phyloP scores from a whole-genome alignment of 2,113 vertebrate genomes.

The Pelecanoides urinatrix region DNA sequence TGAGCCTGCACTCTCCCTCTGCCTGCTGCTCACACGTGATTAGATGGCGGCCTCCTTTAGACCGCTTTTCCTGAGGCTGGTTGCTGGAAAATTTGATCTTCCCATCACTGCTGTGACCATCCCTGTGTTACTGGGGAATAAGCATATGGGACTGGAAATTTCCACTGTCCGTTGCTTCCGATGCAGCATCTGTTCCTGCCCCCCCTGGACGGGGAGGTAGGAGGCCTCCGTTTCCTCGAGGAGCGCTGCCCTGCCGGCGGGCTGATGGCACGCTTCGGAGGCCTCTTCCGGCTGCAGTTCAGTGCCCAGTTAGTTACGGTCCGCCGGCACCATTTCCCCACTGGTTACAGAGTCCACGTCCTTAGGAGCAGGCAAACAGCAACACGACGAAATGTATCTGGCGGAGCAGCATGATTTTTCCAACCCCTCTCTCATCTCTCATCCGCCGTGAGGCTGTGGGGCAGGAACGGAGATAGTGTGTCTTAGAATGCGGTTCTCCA shows the following conservation, averaged over 20 bases:
- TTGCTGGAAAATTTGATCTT: neutral
- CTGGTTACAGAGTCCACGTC: neutral
- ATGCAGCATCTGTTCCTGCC: neutral
- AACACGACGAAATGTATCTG: accelerated
- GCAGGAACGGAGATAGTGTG: neutral
- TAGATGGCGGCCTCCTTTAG: neutral
- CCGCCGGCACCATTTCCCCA: neutral
- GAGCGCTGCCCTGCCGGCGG: neutral
- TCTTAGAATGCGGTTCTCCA: neutral
- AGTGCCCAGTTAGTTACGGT: neutral
- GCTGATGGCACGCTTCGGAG: neutral
- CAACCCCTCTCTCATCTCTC: neutral
- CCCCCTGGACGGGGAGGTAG: neutral
- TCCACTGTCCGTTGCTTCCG: neutral
- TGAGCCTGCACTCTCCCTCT: neutral
- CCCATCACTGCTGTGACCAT: neutral
- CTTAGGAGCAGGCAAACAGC: neutral
- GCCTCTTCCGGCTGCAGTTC: neutral
- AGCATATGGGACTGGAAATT: neutral
- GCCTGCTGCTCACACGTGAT: neutral
- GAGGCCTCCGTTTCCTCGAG: neutral
- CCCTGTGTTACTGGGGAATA: neutral
- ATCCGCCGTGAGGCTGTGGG: accelerated
- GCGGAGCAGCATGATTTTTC: neutral
- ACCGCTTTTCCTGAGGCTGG: neutral